Evolutionary conservation across 2,113 vertebrate species (phyloP).

Genomic region (Catharus minimus): DNA sequence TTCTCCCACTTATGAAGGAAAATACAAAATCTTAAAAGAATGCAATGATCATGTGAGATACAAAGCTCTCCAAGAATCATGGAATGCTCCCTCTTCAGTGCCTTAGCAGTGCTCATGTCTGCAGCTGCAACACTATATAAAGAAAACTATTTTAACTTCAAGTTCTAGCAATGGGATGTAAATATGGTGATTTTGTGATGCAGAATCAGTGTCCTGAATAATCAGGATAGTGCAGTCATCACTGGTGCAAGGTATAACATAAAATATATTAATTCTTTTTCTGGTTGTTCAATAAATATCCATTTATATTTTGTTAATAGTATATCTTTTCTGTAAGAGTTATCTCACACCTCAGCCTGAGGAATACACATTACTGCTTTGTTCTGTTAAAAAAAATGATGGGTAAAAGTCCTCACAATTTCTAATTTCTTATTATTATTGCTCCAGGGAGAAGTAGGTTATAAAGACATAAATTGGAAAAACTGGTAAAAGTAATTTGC

Average conservation of each 20-base stretch:
- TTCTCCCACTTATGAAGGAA: background rate
- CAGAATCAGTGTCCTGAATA: conserved; percentile 1
- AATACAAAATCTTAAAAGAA: background rate
- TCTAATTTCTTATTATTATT: background rate
- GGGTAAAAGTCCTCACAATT: conserved; percentile 17
- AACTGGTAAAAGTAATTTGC: background rate
- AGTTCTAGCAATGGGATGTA: background rate
- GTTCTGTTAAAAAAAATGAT: conserved; percentile 15
- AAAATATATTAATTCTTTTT: background rate
- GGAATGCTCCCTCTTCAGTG: background rate
- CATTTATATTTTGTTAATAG: background rate
- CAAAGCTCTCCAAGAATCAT: background rate
- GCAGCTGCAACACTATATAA: conserved; percentile 3
- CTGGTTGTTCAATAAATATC: background rate
- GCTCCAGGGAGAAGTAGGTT: background rate
- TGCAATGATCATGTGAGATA: background rate
- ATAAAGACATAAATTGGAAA: conserved; percentile 45
- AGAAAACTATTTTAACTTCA: conserved; percentile 2
- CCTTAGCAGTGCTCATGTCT: background rate
- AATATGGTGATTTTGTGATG: conserved; percentile 4
- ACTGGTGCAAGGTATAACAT: background rate
- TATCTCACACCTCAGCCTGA: background rate
- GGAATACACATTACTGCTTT: background rate
- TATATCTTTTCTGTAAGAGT: background rate
- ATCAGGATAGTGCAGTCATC: background rate